Evolutionary conservation across 1,140 invertebrate genomes (phyloP).

Genomic region (Phthorimaea operculella): DNA sequence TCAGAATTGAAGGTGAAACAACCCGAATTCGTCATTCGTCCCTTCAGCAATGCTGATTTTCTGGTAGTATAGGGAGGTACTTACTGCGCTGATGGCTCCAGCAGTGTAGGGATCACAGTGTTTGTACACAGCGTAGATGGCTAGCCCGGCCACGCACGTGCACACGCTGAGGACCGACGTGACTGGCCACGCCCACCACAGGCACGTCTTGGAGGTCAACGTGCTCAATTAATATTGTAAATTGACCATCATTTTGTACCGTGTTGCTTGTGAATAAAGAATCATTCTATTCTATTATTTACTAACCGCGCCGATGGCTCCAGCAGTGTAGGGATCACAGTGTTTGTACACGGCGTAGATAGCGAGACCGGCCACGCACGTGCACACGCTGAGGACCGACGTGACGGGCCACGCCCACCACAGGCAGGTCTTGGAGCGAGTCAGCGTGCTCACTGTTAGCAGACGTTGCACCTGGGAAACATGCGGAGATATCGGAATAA

Average conservation of each 20-base stretch:
- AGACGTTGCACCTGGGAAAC: constrained; percentile 84
- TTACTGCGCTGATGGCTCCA: constrained; percentile 68
- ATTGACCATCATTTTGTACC: too few species aligned
- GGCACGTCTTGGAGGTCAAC: constrained; percentile 70
- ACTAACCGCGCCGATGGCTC: constrained; percentile 69
- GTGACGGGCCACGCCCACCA: constrained; percentile 64
- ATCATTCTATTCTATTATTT: too few species aligned
- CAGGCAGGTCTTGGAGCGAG: constrained; percentile 69
- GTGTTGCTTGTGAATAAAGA: too few species aligned
- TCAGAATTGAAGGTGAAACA: too few species aligned
- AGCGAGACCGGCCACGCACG: constrained; percentile 78
- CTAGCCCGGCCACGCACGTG: constrained; percentile 76
- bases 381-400: constrained; percentile 45
- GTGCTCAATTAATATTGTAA: too few species aligned
- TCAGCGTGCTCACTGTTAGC: constrained; percentile 78
- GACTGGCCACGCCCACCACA: constrained; percentile 65
- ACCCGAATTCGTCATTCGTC: too few species aligned
- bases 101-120: constrained; percentile 82
- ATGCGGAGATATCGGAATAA: too few species aligned
- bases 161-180: constrained; percentile 44
- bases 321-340: constrained; percentile 80
- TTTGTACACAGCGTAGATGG: constrained; percentile 83
- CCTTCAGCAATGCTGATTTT: too few species aligned
- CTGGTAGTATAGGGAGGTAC: too few species aligned
- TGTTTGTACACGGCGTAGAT: constrained; percentile 83